Conservation (phyloP, 2,113 vertebrate species). For the Scalopus aquaticus region DNA sequence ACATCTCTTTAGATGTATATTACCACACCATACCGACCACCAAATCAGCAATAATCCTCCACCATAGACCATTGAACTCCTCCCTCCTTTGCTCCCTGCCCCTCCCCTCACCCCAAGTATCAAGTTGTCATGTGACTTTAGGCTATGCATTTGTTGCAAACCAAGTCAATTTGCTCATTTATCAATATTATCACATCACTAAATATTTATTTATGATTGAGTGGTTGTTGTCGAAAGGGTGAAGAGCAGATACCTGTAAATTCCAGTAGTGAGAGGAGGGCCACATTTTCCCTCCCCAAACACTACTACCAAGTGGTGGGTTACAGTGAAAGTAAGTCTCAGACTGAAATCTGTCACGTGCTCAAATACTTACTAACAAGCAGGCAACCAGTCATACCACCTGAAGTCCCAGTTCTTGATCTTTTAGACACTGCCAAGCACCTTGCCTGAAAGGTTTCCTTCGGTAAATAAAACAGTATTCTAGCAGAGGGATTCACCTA, state of each 20-base stretch:
- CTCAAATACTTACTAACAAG: constrained; percentile 58
- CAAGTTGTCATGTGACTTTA: neutral
- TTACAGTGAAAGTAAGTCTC: constrained; percentile 9
- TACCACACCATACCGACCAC: too few relatives aligned
- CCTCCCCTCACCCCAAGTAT: too few relatives aligned
- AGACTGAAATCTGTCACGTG: constrained; percentile 20
- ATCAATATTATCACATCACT: neutral
- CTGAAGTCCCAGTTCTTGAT: neutral
- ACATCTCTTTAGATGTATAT: too few relatives aligned
- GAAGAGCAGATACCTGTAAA: neutral
- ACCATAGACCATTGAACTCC: too few relatives aligned
- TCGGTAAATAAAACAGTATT: constrained; percentile 34
- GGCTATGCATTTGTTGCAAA: neutral
- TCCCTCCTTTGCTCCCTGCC: too few relatives aligned
- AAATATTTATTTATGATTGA: neutral
- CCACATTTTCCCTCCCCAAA: neutral
- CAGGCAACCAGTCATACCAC: constrained; percentile 48
- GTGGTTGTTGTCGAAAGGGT: neutral
- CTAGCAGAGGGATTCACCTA: neutral
- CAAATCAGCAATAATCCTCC: too few relatives aligned
- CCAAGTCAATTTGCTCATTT: neutral
- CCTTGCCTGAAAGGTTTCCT: constrained; percentile 25
- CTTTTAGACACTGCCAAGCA: constrained; percentile 13
- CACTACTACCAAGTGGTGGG: neutral
- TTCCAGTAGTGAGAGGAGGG: neutral